phyloP scores from a whole-genome alignment of 1,140 invertebrate genomes.

The Kradibia gibbosae region DNA sequence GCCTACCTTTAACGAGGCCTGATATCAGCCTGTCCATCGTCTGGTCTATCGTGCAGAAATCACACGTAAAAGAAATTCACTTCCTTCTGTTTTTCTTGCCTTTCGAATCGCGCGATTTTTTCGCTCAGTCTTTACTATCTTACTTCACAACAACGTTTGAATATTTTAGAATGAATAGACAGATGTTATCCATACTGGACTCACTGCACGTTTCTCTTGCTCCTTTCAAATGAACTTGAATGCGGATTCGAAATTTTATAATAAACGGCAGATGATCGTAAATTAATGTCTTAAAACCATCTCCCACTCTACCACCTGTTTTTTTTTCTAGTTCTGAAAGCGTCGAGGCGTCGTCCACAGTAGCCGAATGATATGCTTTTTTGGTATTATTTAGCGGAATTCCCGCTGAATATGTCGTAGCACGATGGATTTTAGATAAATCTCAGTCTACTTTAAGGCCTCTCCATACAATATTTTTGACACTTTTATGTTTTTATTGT shows the following conservation, averaged over 20 bases:
- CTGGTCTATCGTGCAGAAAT: slow-evolving; percentile 32
- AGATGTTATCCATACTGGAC: slow-evolving; percentile 6
- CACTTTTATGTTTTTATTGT: slow-evolving; percentile 1
- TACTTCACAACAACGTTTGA: neutral
- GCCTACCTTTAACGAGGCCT: slow-evolving; percentile 37
- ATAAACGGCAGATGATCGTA: slow-evolving; percentile 26
- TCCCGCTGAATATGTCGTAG: neutral
- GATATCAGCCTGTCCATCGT: slow-evolving; percentile 35
- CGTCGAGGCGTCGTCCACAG: neutral
- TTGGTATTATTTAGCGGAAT: slow-evolving; percentile 7
- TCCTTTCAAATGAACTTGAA: neutral
- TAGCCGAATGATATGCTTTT: slow-evolving; percentile 33
- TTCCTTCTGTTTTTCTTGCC: neutral
- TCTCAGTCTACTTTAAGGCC: neutral
- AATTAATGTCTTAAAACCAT: slow-evolving; percentile 22
- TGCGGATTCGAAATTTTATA: neutral
- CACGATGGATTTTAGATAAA: neutral
- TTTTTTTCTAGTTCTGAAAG: too few species aligned
- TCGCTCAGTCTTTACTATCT: neutral
- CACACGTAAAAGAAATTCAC: slow-evolving; percentile 12
- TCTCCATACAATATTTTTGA: neutral
- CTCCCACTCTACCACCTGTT: neutral
- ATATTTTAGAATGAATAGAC: slow-evolving; percentile 8
- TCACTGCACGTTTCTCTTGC: neutral
- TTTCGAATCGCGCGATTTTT: neutral